Percentiles rank a stretch among this genome's conserved stretches.
phyloP scores from a whole-genome alignment of 2,888 invertebrate genomes.

The Hydropsyche betteni region DNA sequence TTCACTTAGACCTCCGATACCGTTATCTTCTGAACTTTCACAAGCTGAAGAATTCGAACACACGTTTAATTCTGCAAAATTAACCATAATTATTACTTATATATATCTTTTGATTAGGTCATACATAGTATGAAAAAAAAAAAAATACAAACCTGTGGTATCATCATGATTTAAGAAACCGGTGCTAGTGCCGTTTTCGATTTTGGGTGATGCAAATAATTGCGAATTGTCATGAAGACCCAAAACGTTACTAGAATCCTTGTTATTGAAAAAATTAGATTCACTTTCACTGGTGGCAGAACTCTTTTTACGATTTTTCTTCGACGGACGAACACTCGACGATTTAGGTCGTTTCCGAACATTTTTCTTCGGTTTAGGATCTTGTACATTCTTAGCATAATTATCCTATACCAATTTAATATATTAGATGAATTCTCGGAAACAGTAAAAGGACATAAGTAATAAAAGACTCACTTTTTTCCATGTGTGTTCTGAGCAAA shows the following conservation, averaged over 20 bases:
- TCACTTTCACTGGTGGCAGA: constrained; percentile 14
- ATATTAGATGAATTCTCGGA: background rate
- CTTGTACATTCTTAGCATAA: constrained; percentile 79
- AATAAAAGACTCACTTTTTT: constrained; percentile 67
- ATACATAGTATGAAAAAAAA: constrained; percentile 16
- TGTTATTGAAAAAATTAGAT: background rate
- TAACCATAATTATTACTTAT: background rate
- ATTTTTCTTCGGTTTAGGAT: constrained; percentile 79
- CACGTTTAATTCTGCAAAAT: constrained; percentile 61
- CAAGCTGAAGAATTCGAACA: constrained; percentile 72
- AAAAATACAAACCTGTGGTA: constrained; percentile 27
- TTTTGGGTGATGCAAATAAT: constrained; percentile 6
- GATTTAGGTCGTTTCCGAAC: constrained; percentile 70
- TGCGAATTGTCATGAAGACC: background rate
- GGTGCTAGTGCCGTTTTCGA: constrained; percentile 33
- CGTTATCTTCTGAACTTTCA: constrained; percentile 71
- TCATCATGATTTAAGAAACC: constrained; percentile 44
- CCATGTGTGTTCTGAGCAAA: constrained; percentile 86
- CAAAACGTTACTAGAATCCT: background rate
- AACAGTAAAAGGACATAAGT: background rate
- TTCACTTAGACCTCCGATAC: constrained; percentile 63
- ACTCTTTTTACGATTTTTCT: constrained; percentile 63
- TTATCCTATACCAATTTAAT: constrained; percentile 71
- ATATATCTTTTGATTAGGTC: background rate
- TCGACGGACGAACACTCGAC: constrained; percentile 66